Evolutionary conservation across 2,797 vertebrate genomes (phyloP).

Genomic region (Hephaestus fuliginosus): DNA sequence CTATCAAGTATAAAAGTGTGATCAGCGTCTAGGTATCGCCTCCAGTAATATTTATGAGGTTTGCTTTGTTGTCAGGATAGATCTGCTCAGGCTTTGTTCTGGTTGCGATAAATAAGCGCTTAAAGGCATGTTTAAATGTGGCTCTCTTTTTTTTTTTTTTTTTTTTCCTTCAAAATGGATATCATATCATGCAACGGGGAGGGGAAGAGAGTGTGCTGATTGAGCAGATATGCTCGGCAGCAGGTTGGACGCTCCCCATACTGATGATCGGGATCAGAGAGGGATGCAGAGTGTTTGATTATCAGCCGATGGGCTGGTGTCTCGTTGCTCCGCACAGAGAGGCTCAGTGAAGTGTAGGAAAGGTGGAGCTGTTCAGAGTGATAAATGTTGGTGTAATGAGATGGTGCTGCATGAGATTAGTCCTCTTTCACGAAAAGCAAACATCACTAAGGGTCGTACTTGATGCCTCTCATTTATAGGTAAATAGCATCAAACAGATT

Average conservation of each 20-base stretch:
- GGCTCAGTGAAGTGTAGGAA: slow-evolving; percentile 35
- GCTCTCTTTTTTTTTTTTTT: slow-evolving; percentile 25
- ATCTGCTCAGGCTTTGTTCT: slow-evolving; percentile 52
- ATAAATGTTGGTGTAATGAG: slow-evolving; percentile 65
- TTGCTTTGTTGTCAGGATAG: slow-evolving; percentile 49
- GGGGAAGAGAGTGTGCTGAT: slow-evolving; percentile 70
- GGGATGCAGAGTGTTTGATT: slow-evolving; percentile 54
- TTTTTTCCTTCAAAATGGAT: slow-evolving; percentile 54
- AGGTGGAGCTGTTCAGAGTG: slow-evolving; percentile 51
- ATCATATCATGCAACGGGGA: slow-evolving; percentile 15
- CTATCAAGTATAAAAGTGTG: slow-evolving; percentile 20
- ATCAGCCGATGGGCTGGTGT: slow-evolving; percentile 51
- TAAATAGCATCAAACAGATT: slow-evolving; percentile 20
- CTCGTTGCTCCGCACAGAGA: slow-evolving; percentile 27
- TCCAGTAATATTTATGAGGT: slow-evolving; percentile 37
- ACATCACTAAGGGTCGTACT: slow-evolving; percentile 46
- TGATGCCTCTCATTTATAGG: slow-evolving; percentile 19
- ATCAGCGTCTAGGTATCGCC: slow-evolving; percentile 43
- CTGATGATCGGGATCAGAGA: slow-evolving; percentile 55
- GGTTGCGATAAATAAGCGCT: slow-evolving; percentile 62
- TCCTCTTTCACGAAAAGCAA: slow-evolving; percentile 63
- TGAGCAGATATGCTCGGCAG: slow-evolving; percentile 50
- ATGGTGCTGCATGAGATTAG: slow-evolving; percentile 53
- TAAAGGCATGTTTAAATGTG: slow-evolving; percentile 57
- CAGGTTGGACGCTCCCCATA: slow-evolving; percentile 49